Evolutionary conservation across 92 coral and sea anemone species (phyloP).

Genomic region (Paramuricea clavata): DNA sequence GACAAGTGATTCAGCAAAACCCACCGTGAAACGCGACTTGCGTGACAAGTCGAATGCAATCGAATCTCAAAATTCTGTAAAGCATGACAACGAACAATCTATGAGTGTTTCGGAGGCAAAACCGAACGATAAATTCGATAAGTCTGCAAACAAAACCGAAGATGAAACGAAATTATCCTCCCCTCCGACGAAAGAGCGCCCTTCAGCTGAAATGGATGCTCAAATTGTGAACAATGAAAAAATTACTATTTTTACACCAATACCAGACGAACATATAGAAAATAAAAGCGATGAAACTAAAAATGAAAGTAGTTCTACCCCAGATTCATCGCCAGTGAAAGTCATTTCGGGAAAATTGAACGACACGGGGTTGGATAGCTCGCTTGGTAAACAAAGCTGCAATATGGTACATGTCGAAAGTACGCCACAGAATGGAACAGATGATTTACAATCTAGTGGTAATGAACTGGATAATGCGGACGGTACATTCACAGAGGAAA

Average conservation of each 20-base stretch:
- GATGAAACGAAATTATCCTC: neutral
- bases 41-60: neutral
- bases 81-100: neutral
- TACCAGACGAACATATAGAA: constrained; percentile 18
- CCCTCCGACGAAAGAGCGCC: neutral
- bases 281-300: neutral
- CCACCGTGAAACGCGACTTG: neutral
- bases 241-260: constrained; percentile 38
- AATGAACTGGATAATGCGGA: constrained; percentile 30
- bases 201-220: neutral
- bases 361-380: neutral
- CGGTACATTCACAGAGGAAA: neutral
- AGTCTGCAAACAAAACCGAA: neutral
- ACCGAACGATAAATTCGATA: neutral
- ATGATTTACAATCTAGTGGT: constrained; percentile 33
- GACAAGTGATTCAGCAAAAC: neutral
- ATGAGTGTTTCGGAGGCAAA: neutral
- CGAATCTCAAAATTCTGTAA: neutral
- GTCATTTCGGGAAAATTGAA: neutral
- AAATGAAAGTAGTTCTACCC: constrained; percentile 1
- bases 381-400: neutral
- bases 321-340: neutral
- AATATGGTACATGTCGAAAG: neutral
- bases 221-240: neutral
- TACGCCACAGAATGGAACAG: neutral